Percentiles rank a stretch among this genome's conserved stretches.
Conservation (phyloP, 2,797 vertebrate genomes). For the Sebastolobus alascanus region DNA sequence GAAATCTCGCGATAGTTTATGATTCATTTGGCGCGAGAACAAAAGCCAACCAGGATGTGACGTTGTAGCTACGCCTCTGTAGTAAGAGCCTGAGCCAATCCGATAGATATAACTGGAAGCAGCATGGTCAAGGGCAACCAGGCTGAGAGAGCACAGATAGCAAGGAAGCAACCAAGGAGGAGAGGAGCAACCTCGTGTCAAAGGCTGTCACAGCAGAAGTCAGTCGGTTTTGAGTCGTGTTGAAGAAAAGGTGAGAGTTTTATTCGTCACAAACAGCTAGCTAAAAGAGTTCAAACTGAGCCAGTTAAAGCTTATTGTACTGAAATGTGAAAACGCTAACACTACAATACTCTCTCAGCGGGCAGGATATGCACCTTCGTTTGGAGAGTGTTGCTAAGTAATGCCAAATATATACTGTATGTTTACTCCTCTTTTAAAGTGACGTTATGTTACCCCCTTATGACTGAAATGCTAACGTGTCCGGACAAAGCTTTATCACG, state of each 20-base stretch:
- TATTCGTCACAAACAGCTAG: not conserved
- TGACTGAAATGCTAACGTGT: not conserved
- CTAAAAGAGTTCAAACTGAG: not conserved
- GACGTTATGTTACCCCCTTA: fast-evolving
- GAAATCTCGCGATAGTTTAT: conserved; percentile 6
- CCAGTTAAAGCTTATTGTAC: not conserved
- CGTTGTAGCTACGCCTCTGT: fast-evolving
- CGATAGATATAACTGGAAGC: conserved; percentile 22
- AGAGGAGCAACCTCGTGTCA: conserved; percentile 23
- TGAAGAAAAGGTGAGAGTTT: conserved; percentile 56
- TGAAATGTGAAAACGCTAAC: not conserved
- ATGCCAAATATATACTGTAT: fast-evolving
- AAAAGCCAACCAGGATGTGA: conserved; percentile 16
- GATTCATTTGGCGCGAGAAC: not conserved
- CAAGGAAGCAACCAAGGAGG: too few species aligned
- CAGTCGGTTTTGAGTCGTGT: not conserved
- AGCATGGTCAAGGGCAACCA: conserved; percentile 44
- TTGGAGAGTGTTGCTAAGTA: too few species aligned
- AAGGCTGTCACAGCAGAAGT: conserved; percentile 18
- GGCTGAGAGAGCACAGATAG: not conserved
- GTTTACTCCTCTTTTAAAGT: not conserved
- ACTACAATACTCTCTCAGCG: fast-evolving
- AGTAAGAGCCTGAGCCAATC: not conserved
- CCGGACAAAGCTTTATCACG: fast-evolving
- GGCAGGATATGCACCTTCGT: fast-evolving